phyloP scores from a whole-genome alignment of 2,888 invertebrate genomes.

The Ceriagrion tenellum region DNA sequence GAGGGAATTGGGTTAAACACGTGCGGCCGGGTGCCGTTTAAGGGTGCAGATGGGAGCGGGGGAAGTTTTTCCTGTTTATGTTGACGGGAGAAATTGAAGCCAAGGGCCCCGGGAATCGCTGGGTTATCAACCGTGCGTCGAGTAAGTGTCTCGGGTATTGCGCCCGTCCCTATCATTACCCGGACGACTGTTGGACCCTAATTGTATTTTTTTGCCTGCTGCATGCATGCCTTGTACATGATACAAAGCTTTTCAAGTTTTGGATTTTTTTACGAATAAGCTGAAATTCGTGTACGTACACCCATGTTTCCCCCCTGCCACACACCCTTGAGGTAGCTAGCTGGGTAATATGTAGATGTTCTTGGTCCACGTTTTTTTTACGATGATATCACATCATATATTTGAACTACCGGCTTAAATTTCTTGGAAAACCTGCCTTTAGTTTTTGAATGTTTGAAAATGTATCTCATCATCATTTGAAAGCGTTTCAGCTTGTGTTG shows the following conservation, averaged over 20 bases:
- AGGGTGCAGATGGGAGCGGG: neutral
- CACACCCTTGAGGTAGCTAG: no score
- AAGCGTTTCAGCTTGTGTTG: no score
- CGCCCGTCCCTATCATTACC: neutral
- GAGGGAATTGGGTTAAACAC: constrained; percentile 53
- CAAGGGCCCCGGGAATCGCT: neutral
- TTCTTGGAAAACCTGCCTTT: no score
- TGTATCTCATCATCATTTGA: no score
- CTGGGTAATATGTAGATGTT: no score
- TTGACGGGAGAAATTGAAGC: constrained; percentile 37
- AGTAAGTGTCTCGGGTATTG: neutral
- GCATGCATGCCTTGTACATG: neutral
- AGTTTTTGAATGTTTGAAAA: no score
- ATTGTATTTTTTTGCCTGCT: neutral
- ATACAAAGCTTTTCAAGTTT: neutral
- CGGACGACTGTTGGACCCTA: neutral
- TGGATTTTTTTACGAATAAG: neutral
- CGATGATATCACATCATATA: no score
- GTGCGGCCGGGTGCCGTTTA: neutral
- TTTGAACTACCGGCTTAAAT: no score
- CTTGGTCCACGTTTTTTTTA: no score
- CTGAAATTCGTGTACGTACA: no score
- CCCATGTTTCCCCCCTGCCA: no score
- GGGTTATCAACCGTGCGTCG: neutral
- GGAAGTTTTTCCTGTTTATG: constrained; percentile 18